Evolutionary conservation across 2,888 invertebrate genomes (phyloP).

Genomic region (Cataglyphis cursor): DNA sequence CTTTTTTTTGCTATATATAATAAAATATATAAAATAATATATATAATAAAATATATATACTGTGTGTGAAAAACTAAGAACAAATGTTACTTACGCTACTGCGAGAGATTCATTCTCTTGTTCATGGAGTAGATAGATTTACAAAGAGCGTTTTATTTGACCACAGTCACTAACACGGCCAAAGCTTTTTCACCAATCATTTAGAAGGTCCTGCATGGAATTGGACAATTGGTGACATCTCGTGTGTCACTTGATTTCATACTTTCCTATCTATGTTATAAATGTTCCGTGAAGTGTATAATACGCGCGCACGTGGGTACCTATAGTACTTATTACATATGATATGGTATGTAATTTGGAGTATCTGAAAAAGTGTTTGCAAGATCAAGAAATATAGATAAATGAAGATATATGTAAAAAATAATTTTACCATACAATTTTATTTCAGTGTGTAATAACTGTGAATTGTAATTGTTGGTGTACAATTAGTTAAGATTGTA

Average conservation of each 20-base stretch:
- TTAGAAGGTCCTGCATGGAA: not conserved
- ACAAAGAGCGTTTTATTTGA: not conserved
- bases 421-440: slow-evolving; percentile 9
- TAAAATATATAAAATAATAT: too few species aligned
- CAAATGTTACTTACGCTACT: too few species aligned
- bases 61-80: too few species aligned
- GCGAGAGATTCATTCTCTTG: not conserved
- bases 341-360: not conserved
- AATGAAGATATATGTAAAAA: not conserved
- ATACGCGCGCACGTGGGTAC: not conserved
- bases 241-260: not conserved
- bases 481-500: not conserved
- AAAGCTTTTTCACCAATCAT: not conserved
- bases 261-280: not conserved
- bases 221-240: not conserved
- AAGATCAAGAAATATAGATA: not conserved
- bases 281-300: not conserved
- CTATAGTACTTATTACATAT: not conserved
- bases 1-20: not conserved
- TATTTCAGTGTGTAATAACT: not conserved
- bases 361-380: not conserved
- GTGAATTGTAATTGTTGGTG: not conserved
- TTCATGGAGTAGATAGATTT: not conserved
- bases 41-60: too few species aligned
- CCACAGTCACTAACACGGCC: not conserved